Evolutionary conservation across 2,888 invertebrate genomes (phyloP).

Genomic region (Oxycera nigricornis): DNA sequence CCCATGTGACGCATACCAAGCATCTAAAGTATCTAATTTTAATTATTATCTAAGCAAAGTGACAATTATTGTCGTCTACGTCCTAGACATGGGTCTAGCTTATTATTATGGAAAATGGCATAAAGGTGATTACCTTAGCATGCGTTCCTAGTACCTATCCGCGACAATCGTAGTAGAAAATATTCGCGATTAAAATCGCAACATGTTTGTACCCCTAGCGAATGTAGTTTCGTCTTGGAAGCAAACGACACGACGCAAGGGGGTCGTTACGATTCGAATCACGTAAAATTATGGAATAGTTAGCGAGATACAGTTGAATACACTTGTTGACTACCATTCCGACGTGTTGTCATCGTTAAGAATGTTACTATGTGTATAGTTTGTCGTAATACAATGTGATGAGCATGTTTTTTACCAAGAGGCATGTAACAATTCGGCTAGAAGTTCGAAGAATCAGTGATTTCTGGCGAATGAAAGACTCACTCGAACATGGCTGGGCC

Average conservation of each 20-base stretch:
- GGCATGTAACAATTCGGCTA: background rate
- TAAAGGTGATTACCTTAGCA: constrained; percentile 33
- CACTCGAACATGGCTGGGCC: too few relatives aligned
- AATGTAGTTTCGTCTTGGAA: background rate
- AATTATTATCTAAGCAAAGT: constrained; percentile 8
- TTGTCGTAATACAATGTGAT: background rate
- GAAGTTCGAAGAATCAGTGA: background rate
- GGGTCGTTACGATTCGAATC: background rate
- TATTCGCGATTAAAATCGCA: constrained; percentile 8
- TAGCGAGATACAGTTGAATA: constrained; percentile 18
- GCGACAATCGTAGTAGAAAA: background rate
- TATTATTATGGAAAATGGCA: constrained; percentile 10
- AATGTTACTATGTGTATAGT: constrained; percentile 1
- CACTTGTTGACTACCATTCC: constrained; percentile 25
- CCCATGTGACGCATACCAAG: background rate
- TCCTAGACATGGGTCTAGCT: constrained; percentile 24
- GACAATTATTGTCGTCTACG: constrained; percentile 8
- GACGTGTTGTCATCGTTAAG: constrained; percentile 1
- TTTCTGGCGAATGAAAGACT: background rate
- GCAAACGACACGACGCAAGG: background rate
- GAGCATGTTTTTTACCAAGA: background rate
- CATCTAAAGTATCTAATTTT: background rate
- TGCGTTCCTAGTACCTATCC: background rate
- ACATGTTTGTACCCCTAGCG: background rate
- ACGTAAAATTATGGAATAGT: constrained; percentile 32